phyloP scores from a whole-genome alignment of 2,888 invertebrate genomes.

The Barypeithes pellucidus region DNA sequence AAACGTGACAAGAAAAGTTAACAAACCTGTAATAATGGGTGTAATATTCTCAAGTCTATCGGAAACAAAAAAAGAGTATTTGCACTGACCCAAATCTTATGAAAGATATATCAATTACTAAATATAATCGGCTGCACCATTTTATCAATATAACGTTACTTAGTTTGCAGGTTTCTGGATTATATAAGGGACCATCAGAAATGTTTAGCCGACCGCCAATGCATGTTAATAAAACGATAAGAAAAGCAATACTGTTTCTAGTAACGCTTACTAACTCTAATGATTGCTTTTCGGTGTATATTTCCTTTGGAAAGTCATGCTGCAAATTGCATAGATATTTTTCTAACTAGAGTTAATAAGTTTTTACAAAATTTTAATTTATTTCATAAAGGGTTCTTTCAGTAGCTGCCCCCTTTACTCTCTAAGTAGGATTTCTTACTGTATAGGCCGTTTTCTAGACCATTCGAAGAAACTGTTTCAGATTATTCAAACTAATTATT shows the following conservation, averaged over 20 bases:
- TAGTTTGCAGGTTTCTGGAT: constrained; percentile 34
- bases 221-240: constrained; percentile 30
- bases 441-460: too few relatives aligned
- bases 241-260: constrained; percentile 30
- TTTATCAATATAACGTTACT: constrained; percentile 33
- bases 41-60: constrained; percentile 14
- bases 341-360: constrained; percentile 9
- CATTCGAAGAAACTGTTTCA: too few relatives aligned
- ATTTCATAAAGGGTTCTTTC: constrained; percentile 1
- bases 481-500: too few relatives aligned
- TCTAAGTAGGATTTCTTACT: not conserved
- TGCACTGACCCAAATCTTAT: constrained; percentile 45
- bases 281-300: not conserved
- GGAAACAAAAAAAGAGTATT: constrained; percentile 6
- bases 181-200: constrained; percentile 42
- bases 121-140: constrained; percentile 28
- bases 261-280: constrained; percentile 7
- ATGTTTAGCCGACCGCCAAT: constrained; percentile 25
- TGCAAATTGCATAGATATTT: not conserved
- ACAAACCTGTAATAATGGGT: too few relatives aligned
- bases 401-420: not conserved
- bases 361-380: too few relatives aligned
- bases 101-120: constrained; percentile 50
- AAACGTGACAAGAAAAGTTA: too few relatives aligned
- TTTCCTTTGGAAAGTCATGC: not conserved